Conservation (phyloP, 1,140 invertebrate species). For the Drosophila sechellia region DNA sequence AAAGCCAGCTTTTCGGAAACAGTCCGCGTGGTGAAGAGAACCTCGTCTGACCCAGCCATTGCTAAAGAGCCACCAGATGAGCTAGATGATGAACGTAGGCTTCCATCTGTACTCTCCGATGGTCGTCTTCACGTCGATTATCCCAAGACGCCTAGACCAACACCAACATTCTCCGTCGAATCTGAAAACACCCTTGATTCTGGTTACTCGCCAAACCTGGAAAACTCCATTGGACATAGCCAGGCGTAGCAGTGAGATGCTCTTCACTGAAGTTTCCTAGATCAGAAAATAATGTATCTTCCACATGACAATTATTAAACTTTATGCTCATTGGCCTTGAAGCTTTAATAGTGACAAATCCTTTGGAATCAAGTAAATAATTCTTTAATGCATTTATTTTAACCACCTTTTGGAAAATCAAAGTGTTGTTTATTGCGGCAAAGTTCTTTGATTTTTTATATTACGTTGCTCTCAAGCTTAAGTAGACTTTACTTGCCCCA, state of each 20-base stretch:
- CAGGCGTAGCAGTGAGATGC: too few species aligned
- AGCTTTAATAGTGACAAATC: background rate
- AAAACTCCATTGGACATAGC: background rate
- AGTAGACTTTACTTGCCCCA: background rate
- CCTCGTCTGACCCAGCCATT: background rate
- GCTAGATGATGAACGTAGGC: background rate
- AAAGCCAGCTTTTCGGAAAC: slow-evolving; percentile 1
- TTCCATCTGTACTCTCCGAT: background rate
- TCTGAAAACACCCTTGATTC: background rate
- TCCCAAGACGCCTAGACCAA: background rate
- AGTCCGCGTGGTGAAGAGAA: background rate
- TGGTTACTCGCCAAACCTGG: background rate
- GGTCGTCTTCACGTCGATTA: background rate
- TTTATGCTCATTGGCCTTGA: too few species aligned
- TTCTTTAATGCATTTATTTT: too few species aligned
- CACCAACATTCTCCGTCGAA: background rate
- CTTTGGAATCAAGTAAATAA: too few species aligned
- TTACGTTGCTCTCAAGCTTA: too few species aligned
- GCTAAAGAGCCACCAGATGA: background rate
- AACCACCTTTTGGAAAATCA: too few species aligned
- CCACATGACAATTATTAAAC: too few species aligned
- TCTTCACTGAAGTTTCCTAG: too few species aligned
- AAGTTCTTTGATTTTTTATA: too few species aligned
- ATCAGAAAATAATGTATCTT: too few species aligned
- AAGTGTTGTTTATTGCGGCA: too few species aligned